Evolutionary conservation across 1,140 invertebrate genomes (phyloP), one percentile per base, ranked within the genome.

Genomic region (Asbolus verrucosus): DNA sequence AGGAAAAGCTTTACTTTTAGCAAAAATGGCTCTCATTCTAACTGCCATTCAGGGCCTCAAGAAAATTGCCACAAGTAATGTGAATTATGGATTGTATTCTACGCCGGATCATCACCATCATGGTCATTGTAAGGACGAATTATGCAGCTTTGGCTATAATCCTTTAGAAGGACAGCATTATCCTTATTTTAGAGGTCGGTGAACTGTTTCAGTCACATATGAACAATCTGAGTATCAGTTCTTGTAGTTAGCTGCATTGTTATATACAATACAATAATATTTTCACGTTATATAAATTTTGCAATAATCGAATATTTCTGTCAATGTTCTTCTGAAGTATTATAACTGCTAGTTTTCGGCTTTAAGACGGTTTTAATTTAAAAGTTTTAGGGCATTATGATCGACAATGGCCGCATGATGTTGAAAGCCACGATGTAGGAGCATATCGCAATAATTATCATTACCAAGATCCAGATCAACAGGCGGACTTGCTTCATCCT

Each of bases 41-140:
- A 89, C 90, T 6, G 90, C 90, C 0, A 91, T 93, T 66, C 90
- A 92, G 76, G 91, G 91, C 1, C 78, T 92, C 2, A 92, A 91
- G 69, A 81, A 79, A 74, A 78, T 81, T 16, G 80, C 80, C 5
- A 80, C 77, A 0, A 80, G 78, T 66, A 70, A 77, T 30, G 21
- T 80, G 1, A 80, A 80, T 71, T 81, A 81, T 65, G 80, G 80
- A 18, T 66, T 81, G 2, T 81, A 80, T 46, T 65, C 70, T 13
- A 33, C 43, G 15, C 33, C 38, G 8, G 72, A 66, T 38, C 67
- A 65, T 13, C 67, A 63, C 31, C 39, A 31, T 43, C 21, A 67
- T 13, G 33, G 61, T 30, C 63, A 41, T 21, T 66, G 46, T 72
- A 69, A 72, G 71, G 67, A 24, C 38, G 50, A 13, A 4, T 62